Base-by-base conservation (phyloP, 2,113 vertebrate genomes). In the Vulpes lagopus region DNA sequence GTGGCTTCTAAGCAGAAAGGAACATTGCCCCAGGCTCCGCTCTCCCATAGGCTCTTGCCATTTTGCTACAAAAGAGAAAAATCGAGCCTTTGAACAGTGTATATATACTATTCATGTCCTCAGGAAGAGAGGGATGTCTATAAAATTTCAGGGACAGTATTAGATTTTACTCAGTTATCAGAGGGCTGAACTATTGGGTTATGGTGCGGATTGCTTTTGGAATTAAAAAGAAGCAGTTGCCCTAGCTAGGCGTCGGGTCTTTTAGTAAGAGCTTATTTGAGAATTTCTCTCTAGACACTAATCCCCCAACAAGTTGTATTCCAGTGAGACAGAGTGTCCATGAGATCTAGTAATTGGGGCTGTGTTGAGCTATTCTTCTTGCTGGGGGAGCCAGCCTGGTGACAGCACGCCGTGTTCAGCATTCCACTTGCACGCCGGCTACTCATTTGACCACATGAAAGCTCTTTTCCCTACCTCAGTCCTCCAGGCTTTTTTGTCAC, bases 31-130 rank as follows among this genome's bases (percentile, higher is more conserved):
- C 92, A 11, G 97, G 97, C 98, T 38, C 35, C 0, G 1, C 60
- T 27, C 84, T 97, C 98, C 97, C 97, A 91, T 89, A 59, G 96
- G 96, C 97, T 64, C 97, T 73, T 73, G 91, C 91, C 93, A 67
- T 97, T 97, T 96, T 94, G 95, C 98, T 97, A 95, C 96, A 97
- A 98, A 96, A 96, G 97, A 98, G 96, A 97, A 95, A 96, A 96
- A 74, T 43, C 17, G 57, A 95, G 85, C 8, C 82, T 98, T 98
- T 98, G 97, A 97, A 98, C 96, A 86, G 59, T 84, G 67, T 92
- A 4, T 91, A 96, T 93, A 89, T 89, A 83, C 95, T 98, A 80
- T 96, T 95, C 96, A 91, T 96, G 96, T 76, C 69, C 93, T 96
- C 73, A 85, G 96, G 83, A 95, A 96, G 81, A 96, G 51, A 95